Evolutionary conservation across 1,140 invertebrate genomes (phyloP).

Genomic region (Ceratitis capitata): DNA sequence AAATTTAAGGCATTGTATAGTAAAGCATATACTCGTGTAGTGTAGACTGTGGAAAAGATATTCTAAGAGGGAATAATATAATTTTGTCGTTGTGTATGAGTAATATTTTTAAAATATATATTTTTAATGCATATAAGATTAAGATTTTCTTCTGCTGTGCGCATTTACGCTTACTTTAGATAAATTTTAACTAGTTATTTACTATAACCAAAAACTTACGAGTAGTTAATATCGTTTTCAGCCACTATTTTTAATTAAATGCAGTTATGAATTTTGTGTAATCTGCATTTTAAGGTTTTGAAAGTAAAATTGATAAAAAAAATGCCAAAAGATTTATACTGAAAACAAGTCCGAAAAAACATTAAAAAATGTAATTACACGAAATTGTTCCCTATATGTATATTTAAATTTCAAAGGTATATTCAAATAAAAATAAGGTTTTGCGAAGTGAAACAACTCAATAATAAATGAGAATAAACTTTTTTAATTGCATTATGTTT

Average conservation of each 20-base stretch:
- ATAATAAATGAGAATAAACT: no score
- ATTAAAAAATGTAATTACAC: not conserved
- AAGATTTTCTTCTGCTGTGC: not conserved
- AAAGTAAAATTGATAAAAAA: not conserved
- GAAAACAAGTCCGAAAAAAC: not conserved
- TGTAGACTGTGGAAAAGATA: not conserved
- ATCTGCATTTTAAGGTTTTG: not conserved
- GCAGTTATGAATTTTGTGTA: not conserved
- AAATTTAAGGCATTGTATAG: not conserved
- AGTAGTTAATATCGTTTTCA: not conserved
- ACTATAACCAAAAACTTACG: not conserved
- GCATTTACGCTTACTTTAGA: not conserved
- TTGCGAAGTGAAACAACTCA: not conserved
- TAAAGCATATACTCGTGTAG: not conserved
- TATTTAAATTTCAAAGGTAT: not conserved
- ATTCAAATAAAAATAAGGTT: not conserved
- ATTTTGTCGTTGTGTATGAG: not conserved
- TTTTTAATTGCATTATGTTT: no score
- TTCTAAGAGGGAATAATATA: not conserved
- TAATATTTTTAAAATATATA: not conserved
- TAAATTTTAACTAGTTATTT: not conserved
- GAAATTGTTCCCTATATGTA: not conserved
- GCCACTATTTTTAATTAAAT: slow-evolving; percentile 9
- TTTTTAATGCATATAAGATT: not conserved
- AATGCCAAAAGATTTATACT: not conserved